Evolutionary conservation across 2,888 invertebrate species (phyloP).

Genomic region (Caenorhabditis parvicauda): DNA sequence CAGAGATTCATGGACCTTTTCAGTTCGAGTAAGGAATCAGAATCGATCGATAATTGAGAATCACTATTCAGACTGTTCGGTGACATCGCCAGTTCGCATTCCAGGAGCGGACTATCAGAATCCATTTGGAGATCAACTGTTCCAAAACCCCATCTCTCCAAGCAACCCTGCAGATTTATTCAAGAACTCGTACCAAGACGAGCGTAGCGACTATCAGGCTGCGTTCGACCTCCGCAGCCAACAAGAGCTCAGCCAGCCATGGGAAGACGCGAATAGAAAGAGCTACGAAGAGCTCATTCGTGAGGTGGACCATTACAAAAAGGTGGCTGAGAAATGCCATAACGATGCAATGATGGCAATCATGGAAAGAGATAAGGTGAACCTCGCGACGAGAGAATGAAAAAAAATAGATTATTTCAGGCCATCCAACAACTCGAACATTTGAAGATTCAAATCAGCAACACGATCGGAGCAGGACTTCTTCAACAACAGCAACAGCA

Average conservation of each 20-base stretch:
- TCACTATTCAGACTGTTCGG: slow-evolving; percentile 15
- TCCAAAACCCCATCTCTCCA: neutral
- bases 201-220: too few relatives aligned
- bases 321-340: slow-evolving; percentile 24
- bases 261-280: too few relatives aligned
- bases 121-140: slow-evolving; percentile 14
- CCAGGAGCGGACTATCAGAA: slow-evolving; percentile 26
- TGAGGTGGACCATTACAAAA: slow-evolving; percentile 11
- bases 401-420: slow-evolving; percentile 6
- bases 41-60: too few relatives aligned
- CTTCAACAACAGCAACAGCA: too few relatives aligned
- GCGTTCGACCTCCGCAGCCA: too few relatives aligned
- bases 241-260: too few relatives aligned
- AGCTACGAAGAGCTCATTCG: slow-evolving; percentile 24
- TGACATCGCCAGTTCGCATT: slow-evolving; percentile 34
- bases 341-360: slow-evolving; percentile 30
- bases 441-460: slow-evolving; percentile 16
- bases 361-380: slow-evolving; percentile 29
- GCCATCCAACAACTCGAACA: slow-evolving; percentile 12
- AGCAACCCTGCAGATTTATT: slow-evolving; percentile 8
- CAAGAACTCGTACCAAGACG: too few relatives aligned
- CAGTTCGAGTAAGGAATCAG: too few relatives aligned
- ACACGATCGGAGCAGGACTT: too few relatives aligned
- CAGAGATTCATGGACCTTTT: too few relatives aligned
- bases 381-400: neutral